Conservation (phyloP, 2,888 invertebrate genomes). For the Lordiphosa fenestrarum region DNA sequence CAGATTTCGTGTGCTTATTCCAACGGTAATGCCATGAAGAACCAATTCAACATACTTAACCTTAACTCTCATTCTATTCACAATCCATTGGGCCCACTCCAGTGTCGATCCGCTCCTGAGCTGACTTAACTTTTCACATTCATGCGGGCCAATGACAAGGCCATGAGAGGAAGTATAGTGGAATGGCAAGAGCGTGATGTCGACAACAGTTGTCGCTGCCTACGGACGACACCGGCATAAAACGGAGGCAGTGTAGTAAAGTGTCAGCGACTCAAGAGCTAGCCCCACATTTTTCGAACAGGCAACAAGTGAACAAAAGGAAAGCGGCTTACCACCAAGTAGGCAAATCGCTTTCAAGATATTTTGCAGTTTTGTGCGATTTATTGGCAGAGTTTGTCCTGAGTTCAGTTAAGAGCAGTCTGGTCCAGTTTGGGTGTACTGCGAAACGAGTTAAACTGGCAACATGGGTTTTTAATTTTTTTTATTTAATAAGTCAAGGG, state of each 20-base stretch:
- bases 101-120: not conserved
- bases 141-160: constrained; percentile 34
- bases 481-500: constrained; percentile 3
- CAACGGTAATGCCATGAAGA: too few species aligned
- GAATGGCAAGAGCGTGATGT: constrained; percentile 5
- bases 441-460: constrained; percentile 55
- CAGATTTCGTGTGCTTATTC: too few species aligned
- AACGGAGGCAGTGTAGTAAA: constrained; percentile 16
- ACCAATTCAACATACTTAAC: too few species aligned
- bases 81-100: not conserved
- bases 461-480: constrained; percentile 40
- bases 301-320: constrained; percentile 26
- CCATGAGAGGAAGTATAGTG: constrained; percentile 18
- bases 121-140: constrained; percentile 15
- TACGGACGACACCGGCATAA: constrained; percentile 5
- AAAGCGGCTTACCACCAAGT: constrained; percentile 22
- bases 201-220: constrained; percentile 7
- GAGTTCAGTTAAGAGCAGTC: constrained; percentile 22
- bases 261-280: constrained; percentile 7
- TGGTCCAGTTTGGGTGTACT: constrained; percentile 20
- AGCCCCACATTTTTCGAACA: constrained; percentile 5
- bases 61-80: too few species aligned
- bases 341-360: not conserved
- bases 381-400: constrained; percentile 19
- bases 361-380: constrained; percentile 7